phyloP scores from a whole-genome alignment of 1,140 invertebrate genomes.

The Lepidurus packardi region DNA sequence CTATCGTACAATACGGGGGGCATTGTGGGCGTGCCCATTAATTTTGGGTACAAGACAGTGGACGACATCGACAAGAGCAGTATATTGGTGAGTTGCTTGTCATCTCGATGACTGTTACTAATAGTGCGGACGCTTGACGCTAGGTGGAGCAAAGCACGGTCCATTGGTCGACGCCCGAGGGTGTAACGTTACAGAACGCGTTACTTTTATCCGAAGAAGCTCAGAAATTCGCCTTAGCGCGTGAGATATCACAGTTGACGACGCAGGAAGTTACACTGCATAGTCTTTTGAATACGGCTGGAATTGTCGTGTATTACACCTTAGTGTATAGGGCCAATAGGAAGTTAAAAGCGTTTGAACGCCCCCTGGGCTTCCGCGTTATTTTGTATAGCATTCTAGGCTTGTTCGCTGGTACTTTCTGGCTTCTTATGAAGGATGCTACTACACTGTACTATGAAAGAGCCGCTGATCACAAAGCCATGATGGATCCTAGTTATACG shows the following conservation, averaged over 20 bases:
- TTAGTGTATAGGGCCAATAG: constrained; percentile 49
- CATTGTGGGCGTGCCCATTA: constrained; percentile 58
- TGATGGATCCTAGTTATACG: constrained; percentile 56
- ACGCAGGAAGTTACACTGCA: constrained; percentile 52
- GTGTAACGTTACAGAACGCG: constrained; percentile 55
- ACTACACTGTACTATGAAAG: constrained; percentile 56
- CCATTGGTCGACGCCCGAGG: constrained; percentile 56
- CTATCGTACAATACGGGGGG: constrained; percentile 47
- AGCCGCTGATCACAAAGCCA: constrained; percentile 55
- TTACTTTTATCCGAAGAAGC: constrained; percentile 64
- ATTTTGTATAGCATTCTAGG: constrained; percentile 54
- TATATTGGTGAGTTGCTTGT: constrained; percentile 47
- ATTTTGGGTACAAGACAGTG: constrained; percentile 51
- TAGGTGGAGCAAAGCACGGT: constrained; percentile 48
- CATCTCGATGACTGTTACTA: constrained; percentile 19
- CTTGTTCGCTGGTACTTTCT: constrained; percentile 54
- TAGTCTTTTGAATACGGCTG: constrained; percentile 47
- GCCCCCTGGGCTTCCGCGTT: constrained; percentile 48
- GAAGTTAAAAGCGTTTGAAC: constrained; percentile 52
- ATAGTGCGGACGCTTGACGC: neutral
- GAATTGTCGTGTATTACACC: constrained; percentile 49
- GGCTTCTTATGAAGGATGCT: constrained; percentile 58
- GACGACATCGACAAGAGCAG: constrained; percentile 48
- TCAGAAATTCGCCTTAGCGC: constrained; percentile 68
- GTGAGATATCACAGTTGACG: constrained; percentile 57